These are phyloP conservation scores for Rana temporaria DNA, from an alignment of 2,113 vertebrate genomes.

Conservation along the genomic window DNA sequence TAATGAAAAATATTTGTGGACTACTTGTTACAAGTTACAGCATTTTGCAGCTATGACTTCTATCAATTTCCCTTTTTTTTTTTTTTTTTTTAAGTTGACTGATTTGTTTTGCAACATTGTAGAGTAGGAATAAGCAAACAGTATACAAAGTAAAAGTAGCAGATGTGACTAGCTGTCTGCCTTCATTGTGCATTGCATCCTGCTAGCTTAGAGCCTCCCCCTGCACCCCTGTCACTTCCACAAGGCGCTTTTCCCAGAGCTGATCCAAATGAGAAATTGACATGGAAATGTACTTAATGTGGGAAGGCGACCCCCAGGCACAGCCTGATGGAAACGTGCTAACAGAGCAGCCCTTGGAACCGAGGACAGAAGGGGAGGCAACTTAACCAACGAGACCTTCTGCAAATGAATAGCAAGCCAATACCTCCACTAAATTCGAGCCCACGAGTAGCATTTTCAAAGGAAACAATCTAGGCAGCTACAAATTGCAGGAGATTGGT, in stretches of 20 bases:
- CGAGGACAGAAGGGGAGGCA: constrained; percentile 16
- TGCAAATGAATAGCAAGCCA: constrained; percentile 9
- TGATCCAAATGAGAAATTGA: constrained; percentile 52
- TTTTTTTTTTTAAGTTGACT: too few species aligned
- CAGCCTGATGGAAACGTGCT: constrained; percentile 45
- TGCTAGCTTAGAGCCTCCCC: constrained; percentile 7
- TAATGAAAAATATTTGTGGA: too few species aligned
- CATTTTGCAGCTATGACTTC: too few species aligned
- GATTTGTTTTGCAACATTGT: neutral
- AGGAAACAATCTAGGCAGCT: constrained; percentile 7
- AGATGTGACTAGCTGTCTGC: constrained; percentile 6
- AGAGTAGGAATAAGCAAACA: neutral
- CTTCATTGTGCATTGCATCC: constrained; percentile 2
- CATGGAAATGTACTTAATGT: constrained; percentile 56
- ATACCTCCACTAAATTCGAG: neutral
- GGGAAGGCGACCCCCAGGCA: constrained; percentile 49
- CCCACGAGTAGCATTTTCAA: neutral
- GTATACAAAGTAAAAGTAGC: constrained; percentile 4
- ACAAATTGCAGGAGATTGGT: neutral
- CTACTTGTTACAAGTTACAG: too few species aligned
- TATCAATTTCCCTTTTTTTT: too few species aligned
- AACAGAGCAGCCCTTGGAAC: constrained; percentile 28
- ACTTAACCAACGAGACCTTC: neutral
- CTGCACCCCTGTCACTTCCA: constrained; percentile 32
- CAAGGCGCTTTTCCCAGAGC: constrained; percentile 30